A percentile compares a stretch with the other conserved stretches of the same genome.
Evolutionary conservation across 2,113 vertebrate species (phyloP).

Genomic region (Psettodes erumei): DNA sequence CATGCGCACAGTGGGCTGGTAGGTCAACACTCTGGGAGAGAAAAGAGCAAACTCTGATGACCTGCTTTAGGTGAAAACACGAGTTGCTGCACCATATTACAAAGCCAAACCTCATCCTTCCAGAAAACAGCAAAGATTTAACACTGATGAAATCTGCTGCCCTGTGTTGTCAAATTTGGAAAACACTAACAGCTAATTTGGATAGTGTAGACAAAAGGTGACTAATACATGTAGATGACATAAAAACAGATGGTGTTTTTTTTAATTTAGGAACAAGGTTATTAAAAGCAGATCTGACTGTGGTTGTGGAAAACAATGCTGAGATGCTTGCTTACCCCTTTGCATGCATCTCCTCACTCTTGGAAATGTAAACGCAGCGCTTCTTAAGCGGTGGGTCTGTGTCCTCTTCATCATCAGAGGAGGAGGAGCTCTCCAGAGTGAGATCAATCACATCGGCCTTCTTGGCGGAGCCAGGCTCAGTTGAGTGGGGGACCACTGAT

Average conservation of each 20-base stretch:
- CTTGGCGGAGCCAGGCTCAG: constrained; percentile 85
- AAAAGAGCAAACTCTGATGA: not conserved
- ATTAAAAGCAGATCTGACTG: not conserved
- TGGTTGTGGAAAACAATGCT: not conserved
- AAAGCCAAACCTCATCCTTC: not conserved
- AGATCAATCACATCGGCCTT: constrained; percentile 96
- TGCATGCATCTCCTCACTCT: constrained; percentile 86
- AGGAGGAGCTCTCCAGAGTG: constrained; percentile 93
- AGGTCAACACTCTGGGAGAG: constrained; percentile 89
- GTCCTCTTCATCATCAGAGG: constrained; percentile 76
- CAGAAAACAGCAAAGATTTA: not conserved
- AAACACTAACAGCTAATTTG: not conserved
- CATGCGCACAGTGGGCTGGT: constrained; percentile 90
- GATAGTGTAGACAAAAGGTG: not conserved
- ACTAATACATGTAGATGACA: not conserved
- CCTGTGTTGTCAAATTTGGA: not conserved
- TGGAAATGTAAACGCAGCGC: constrained; percentile 91
- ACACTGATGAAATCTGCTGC: not conserved
- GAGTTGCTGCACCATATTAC: not conserved
- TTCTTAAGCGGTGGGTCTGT: constrained; percentile 87
- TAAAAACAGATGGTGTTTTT: not conserved
- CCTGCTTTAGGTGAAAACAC: not conserved
- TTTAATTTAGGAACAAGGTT: not conserved
- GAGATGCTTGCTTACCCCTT: constrained; percentile 87
- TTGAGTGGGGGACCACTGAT: constrained; percentile 73